Base-by-base conservation (phyloP, 1,140 invertebrate species). In the Drosophila parabipectinata region DNA sequence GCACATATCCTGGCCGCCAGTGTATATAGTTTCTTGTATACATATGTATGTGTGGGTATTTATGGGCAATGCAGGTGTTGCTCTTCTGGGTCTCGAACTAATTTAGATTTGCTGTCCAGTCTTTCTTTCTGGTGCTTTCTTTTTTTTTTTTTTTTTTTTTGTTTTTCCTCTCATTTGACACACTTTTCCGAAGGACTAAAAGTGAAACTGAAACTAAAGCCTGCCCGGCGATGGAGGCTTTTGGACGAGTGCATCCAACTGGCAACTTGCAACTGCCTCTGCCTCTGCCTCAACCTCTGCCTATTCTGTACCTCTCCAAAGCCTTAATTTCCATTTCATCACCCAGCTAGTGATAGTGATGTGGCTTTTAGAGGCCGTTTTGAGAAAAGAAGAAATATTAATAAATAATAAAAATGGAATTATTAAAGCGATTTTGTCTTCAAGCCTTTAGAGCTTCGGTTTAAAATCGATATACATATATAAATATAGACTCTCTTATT, bases 231-330 rank as follows among this genome's bases (percentile, higher is more conserved):
- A 34, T 28, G 34, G 34, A 48, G 64, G 41, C 39, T 67, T 44
- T 68, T 66, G 64, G 50, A 39, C 39, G 44, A 69, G 63, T 69
- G 66, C 67, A 69, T 57, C 67, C 67, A 69, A 57, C 52, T 69
- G 64, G 52, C 51, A 68, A 54, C 37, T 51, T 34, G 47, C 60
- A 34, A 32, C 50, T n/a, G 6, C 37, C 24, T 18, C n/a, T 28
- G 18, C 10, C 26, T 26, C 47, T 39, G 4, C 30, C 63, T 39
- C 34, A n/a, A 10, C 10, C 34, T 37, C 34, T 37, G 15, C 15
- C 15, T 1, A 15, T 15, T 37, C 34, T n/a, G 0, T n/a, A 4
- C 34, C 10, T n/a, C 34, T 37, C 34, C 32, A 10, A 32, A 10
- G 32, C 32, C 34, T 54, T 18, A 14, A 52, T n/a, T 45, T 45